These are phyloP conservation scores for Neoitamus cyanurus DNA, from an alignment of 2,888 invertebrate genomes.

Conservation along the genomic window DNA sequence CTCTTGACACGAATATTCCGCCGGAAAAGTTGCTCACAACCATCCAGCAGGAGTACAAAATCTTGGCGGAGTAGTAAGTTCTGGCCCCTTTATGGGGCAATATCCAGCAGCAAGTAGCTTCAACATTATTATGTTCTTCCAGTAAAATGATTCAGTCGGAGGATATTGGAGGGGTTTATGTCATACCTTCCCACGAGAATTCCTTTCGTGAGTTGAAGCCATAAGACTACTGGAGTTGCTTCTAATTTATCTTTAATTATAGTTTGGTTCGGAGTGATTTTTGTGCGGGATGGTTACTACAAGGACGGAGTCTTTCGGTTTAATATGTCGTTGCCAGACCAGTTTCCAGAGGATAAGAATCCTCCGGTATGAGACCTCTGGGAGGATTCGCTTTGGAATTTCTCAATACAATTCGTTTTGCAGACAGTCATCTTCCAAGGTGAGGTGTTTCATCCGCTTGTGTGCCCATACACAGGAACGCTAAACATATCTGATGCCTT, in stretches of 20 bases:
- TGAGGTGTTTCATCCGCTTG: slow-evolving; percentile 87
- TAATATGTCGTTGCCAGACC: slow-evolving; percentile 84
- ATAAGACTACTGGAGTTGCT: too few relatives aligned
- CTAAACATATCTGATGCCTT: slow-evolving; percentile 83
- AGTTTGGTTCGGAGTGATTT: slow-evolving; percentile 68
- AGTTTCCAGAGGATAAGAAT: slow-evolving; percentile 81
- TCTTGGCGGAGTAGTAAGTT: slow-evolving; percentile 93
- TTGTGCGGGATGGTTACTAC: slow-evolving; percentile 88
- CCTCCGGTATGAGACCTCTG: slow-evolving; percentile 77
- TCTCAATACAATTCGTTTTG: not conserved
- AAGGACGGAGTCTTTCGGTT: slow-evolving; percentile 93
- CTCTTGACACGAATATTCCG: slow-evolving; percentile 59
- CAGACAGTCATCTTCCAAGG: slow-evolving; percentile 87
- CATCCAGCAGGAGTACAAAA: slow-evolving; percentile 88
- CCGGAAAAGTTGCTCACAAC: slow-evolving; percentile 76
- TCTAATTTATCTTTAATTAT: slow-evolving; percentile 23
- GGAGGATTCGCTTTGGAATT: not conserved
- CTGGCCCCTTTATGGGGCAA: not conserved
- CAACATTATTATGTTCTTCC: slow-evolving; percentile 60
- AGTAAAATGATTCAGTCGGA: slow-evolving; percentile 88
- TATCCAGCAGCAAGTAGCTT: not conserved
- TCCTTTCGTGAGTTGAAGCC: slow-evolving; percentile 76
- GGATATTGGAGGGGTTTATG: slow-evolving; percentile 88
- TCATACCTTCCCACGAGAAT: slow-evolving; percentile 89
- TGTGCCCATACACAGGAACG: slow-evolving; percentile 81